These are phyloP conservation scores for Macrotus californicus DNA, from an alignment of 2,113 vertebrate species.

Conservation along the genomic window DNA sequence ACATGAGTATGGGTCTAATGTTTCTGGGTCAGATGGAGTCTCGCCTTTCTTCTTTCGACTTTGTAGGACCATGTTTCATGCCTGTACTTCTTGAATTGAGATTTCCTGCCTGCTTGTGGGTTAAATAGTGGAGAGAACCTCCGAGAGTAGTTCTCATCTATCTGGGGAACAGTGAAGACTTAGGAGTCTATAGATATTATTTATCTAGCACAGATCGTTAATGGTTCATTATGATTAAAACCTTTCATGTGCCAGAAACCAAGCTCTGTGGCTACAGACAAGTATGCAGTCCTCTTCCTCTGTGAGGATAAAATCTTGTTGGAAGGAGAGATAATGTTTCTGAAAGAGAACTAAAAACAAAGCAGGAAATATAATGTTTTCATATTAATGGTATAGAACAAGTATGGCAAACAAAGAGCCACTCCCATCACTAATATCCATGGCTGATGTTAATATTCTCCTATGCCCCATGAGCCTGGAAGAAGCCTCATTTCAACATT, in stretches of 20 bases:
- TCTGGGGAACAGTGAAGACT: not conserved
- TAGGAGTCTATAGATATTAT: not conserved
- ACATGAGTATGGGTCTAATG: not conserved
- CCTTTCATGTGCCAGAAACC: not conserved
- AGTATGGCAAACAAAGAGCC: not conserved
- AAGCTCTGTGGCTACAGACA: not conserved
- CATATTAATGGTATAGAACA: not conserved
- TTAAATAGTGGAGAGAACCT: not conserved
- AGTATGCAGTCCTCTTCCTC: not conserved
- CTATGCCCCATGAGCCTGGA: not conserved
- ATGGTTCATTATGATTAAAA: not conserved
- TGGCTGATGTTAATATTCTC: not conserved
- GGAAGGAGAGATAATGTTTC: not conserved
- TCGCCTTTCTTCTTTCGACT: conserved; percentile 9
- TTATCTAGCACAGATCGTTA: not conserved
- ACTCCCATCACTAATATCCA: not conserved
- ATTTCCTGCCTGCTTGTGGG: not conserved
- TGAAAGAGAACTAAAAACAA: not conserved
- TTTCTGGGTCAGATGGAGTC: not conserved
- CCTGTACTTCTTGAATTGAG: not conserved
- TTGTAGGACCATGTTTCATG: not conserved
- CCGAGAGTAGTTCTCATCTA: not conserved
- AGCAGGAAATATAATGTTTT: not conserved
- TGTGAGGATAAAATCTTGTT: not conserved
- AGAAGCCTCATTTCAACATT: not conserved